Evolutionary conservation across 1,140 invertebrate genomes (phyloP).

Genomic region (Heliconius hewitsoni): DNA sequence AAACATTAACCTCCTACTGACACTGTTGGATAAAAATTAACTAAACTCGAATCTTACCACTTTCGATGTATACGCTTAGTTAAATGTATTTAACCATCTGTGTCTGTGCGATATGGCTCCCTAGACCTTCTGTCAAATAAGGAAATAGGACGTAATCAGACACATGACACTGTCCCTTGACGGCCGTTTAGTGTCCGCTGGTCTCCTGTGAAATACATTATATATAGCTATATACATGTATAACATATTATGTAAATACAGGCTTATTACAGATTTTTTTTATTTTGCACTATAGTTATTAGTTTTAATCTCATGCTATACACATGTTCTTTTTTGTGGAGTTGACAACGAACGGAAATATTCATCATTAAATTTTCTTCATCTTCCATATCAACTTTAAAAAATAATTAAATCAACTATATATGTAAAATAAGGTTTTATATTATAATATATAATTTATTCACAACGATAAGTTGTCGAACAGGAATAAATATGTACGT

Average conservation of each 20-base stretch:
- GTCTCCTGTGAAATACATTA: background rate
- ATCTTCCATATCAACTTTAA: too few relatives aligned
- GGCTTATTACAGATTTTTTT: background rate
- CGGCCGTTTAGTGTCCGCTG: background rate
- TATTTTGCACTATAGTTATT: background rate
- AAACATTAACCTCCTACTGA: too few relatives aligned
- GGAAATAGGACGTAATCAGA: slow-evolving; percentile 4
- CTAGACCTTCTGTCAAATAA: background rate
- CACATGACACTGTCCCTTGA: background rate
- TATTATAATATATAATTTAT: background rate
- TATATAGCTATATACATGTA: too few relatives aligned
- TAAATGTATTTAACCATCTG: background rate
- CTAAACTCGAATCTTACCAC: background rate
- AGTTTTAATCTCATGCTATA: too few relatives aligned
- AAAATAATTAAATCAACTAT: too few relatives aligned
- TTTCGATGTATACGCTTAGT: background rate
- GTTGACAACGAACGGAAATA: too few relatives aligned
- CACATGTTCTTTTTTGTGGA: too few relatives aligned
- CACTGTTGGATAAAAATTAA: too few relatives aligned
- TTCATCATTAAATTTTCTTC: too few relatives aligned
- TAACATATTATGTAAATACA: too few relatives aligned
- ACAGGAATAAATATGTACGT: background rate
- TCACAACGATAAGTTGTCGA: background rate
- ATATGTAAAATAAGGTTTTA: too few relatives aligned
- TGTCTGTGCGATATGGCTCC: background rate